Conservation (phyloP, 1,140 invertebrate genomes). For the Heliconius melpomene region DNA sequence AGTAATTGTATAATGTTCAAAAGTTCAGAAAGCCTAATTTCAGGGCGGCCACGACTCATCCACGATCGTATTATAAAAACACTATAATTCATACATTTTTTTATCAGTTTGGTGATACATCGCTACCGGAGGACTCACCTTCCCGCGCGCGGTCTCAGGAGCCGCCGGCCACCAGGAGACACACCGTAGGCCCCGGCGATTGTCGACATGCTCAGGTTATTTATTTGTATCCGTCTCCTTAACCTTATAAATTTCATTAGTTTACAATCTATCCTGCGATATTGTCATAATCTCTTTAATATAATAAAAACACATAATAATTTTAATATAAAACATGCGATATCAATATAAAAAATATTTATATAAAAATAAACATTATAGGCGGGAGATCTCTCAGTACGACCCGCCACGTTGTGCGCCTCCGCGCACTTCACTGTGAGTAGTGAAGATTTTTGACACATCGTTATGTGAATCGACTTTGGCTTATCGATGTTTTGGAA, state of each 20-base stretch:
- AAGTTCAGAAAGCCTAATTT: too few relatives aligned
- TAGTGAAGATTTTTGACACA: conserved; percentile 14
- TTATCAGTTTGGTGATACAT: conserved; percentile 57
- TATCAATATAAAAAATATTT: too few relatives aligned
- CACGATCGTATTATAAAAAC: too few relatives aligned
- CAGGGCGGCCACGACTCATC: too few relatives aligned
- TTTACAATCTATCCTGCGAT: too few relatives aligned
- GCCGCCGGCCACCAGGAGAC: conserved; percentile 85
- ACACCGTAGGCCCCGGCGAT: conserved; percentile 96
- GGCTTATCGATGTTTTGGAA: conserved; percentile 3
- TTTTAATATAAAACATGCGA: not conserved
- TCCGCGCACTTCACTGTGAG: conserved; percentile 63
- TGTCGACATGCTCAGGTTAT: conserved; percentile 84
- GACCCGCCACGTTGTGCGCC: conserved; percentile 55
- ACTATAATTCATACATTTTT: not conserved
- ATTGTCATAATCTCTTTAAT: too few relatives aligned
- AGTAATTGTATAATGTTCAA: too few relatives aligned
- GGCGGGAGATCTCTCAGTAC: conserved; percentile 39
- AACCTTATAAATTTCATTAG: too few relatives aligned
- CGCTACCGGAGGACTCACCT: conserved; percentile 16
- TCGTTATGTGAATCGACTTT: not conserved
- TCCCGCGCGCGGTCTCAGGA: conserved; percentile 27
- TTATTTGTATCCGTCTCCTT: not conserved
- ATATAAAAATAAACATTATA: conserved; percentile 16
- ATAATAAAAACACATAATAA: too few relatives aligned